Evolutionary conservation across 2,888 invertebrate genomes (phyloP), one percentile per base, ranked within the genome.

Genomic region (Heliconius cydno): DNA sequence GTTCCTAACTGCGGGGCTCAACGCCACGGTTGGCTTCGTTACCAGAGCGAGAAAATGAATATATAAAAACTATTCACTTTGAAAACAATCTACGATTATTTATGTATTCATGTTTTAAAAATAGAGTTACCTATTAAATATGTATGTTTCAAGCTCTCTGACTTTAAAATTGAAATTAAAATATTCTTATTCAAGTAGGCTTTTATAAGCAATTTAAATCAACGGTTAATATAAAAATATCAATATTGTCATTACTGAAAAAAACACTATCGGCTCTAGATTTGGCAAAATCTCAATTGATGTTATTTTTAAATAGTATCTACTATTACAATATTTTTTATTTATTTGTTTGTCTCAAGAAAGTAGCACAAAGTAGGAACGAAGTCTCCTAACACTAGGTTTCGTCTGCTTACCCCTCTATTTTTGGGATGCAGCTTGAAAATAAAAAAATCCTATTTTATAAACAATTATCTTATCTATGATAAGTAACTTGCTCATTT

Each of bases 101-200:
- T 60, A 60, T 57, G 57, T 57, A 57, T 60, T 60, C 60, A 3
- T 60, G 22, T 3, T n/a, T 60, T 60, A 60, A 60, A 60, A 60
- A 60, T 60, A 60, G 22, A 10, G 9, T 60, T 3, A 10, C 60
- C 22, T n/a, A n/a, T 60, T 60, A n/a, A 60, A 81, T 81, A 81
- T 83, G 76, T 83, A 78, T 70, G 72, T 79, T 70, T 34, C 38
- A 38, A 52, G 41, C 52, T 41, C 34, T 28, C 19, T 52, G 41
- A 72, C 15, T 28, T 19, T 52, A 28, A 28, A 19, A 67, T 38
- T 22, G 22, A 67, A 67, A 67, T 67, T 67, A 22, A 67, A 67
- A 67, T 67, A 67, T 67, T 67, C 22, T 67, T 67, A 67, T 67
- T 34, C 9, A 67, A 67, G 66, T 34, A 67, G 66, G 66, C 66